Conservation (phyloP, 2,113 vertebrate species). For the Ceuthmochares aereus region DNA sequence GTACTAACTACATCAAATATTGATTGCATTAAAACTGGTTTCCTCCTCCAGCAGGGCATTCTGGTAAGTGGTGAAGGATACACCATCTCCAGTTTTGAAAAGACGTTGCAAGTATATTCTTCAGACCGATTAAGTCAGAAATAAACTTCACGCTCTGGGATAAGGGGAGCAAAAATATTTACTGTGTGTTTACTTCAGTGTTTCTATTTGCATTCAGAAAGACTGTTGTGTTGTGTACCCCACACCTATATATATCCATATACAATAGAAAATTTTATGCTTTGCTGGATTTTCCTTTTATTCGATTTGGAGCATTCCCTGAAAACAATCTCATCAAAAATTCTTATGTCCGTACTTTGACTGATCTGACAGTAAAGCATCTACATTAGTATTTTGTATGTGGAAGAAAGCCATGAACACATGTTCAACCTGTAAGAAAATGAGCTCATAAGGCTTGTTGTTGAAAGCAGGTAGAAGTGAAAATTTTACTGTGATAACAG, state of each 20-base stretch:
- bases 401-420: background rate
- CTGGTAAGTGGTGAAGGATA: slow-evolving; percentile 31
- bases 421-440: background rate
- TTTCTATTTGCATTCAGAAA: background rate
- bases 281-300: background rate
- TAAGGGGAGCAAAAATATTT: background rate
- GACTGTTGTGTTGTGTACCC: background rate
- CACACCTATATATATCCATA: background rate
- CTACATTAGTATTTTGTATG: background rate
- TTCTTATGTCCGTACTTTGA: background rate
- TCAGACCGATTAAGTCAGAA: background rate
- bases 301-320: background rate
- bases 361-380: background rate
- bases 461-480: background rate
- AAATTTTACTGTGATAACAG: background rate
- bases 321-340: background rate
- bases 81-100: background rate
- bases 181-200: background rate
- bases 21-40: background rate
- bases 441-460: background rate
- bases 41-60: background rate
- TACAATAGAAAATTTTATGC: background rate
- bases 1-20: background rate
- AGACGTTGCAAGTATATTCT: background rate
- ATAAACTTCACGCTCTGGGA: background rate